Base-by-base conservation (phyloP, 1,140 invertebrate genomes). In the Plutomurus gul region DNA sequence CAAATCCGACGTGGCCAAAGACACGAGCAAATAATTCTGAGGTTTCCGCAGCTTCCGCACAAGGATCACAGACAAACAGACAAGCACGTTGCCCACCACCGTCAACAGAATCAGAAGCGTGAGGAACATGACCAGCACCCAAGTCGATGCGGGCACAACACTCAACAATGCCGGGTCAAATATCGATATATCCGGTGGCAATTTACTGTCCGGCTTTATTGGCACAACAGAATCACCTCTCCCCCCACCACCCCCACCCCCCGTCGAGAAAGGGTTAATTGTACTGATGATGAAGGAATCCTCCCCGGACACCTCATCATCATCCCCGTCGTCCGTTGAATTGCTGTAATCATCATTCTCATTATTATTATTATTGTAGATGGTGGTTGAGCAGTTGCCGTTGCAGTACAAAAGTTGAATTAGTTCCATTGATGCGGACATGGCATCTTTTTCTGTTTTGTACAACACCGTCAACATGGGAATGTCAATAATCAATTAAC, bases 21-120 rank as follows among this genome's bases (percentile, higher is more conserved):
- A 95, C 6, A 96, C 94, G n/a, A 96, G 89, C 46, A 96, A 87
- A 85, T 96, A 95, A 86, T 96, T 96, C 47, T 84, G 83, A 10
- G 83, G 83, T 30, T 82, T 82, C 11, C 83, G 60, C 85, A 97
- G 87, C 85, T 96, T 96, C 80, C 92, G 90, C 75, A 96, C 95
- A 80, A 95, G 90, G 83, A 93, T 93, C 7, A 97, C 95, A 37
- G 95, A 75, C 8, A 96, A 90, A 86, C 89, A 86, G 4, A 97
- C 95, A 71, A 97, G 88, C 60, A 95, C 92, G 87, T 98, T 97
- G 1, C 79, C 75, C 40, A 96, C 89, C 71, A 95, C 90, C 0
- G 94, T 96, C 37, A 91, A 92, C 56, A 94, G 86, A 80, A 95
- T 94, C 39, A 95, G 91, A 82, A 91, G 88, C 80, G 93, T 88